Percentiles rank a stretch among this genome's conserved stretches.
Conservation (phyloP, 1,140 invertebrate genomes). For the Metopolophium dirhodum region DNA sequence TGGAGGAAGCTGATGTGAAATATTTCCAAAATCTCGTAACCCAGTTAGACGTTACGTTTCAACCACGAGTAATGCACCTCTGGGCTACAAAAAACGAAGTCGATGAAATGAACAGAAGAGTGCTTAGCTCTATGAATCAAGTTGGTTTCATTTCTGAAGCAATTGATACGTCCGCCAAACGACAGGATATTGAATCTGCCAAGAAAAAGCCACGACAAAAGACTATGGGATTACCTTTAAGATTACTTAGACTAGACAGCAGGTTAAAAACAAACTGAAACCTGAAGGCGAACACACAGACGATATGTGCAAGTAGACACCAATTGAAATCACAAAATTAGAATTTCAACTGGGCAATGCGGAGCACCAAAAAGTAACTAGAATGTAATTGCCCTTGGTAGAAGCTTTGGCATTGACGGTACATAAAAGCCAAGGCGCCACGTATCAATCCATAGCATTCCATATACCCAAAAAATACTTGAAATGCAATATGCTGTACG, state of each 20-base stretch:
- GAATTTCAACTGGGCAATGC: slow-evolving; percentile 22
- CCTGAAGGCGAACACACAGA: neutral
- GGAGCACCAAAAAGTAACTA: neutral
- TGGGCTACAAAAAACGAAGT: slow-evolving; percentile 39
- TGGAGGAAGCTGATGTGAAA: neutral
- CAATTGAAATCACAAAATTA: slow-evolving; percentile 9
- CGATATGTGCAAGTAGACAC: slow-evolving; percentile 14
- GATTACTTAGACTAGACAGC: neutral
- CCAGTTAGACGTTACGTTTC: neutral
- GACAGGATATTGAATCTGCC: neutral
- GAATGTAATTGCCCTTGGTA: slow-evolving; percentile 22
- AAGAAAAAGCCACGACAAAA: slow-evolving; percentile 21
- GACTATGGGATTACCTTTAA: slow-evolving; percentile 17
- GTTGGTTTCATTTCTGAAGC: neutral
- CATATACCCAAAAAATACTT: too few relatives aligned
- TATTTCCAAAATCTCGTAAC: neutral
- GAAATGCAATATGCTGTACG: too few relatives aligned
- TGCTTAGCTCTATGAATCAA: neutral
- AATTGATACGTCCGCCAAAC: neutral
- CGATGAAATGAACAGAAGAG: neutral
- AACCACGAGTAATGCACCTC: slow-evolving; percentile 18
- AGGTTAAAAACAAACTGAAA: neutral
- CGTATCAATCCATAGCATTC: too few relatives aligned
- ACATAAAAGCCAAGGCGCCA: too few relatives aligned
- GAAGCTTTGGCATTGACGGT: slow-evolving; percentile 29